phyloP scores from a whole-genome alignment of 2,113 vertebrate species.

The Daphoenositta chrysoptera region DNA sequence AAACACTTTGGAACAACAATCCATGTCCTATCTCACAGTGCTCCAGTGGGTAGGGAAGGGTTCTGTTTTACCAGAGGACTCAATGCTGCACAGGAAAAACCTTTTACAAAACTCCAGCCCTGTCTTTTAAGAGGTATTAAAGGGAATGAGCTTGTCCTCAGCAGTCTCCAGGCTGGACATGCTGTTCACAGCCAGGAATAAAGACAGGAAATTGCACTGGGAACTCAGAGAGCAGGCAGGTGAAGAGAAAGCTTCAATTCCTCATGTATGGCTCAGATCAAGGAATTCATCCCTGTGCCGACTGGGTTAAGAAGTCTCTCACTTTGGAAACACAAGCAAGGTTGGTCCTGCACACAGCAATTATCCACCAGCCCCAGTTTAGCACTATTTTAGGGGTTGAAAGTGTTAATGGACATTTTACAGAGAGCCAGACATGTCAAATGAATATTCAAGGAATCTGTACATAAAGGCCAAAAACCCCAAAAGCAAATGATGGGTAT shows the following conservation, averaged over 20 bases:
- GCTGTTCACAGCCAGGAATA: background rate
- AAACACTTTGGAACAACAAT: background rate
- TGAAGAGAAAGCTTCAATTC: background rate
- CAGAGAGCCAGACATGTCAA: background rate
- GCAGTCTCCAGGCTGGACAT: background rate
- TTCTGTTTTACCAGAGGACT: no score
- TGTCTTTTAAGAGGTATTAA: background rate
- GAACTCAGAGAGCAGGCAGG: background rate
- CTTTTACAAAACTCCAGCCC: background rate
- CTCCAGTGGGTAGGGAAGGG: background rate
- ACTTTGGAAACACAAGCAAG: background rate
- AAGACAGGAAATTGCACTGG: background rate
- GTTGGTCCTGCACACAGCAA: background rate
- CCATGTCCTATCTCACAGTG: background rate
- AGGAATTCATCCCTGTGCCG: background rate
- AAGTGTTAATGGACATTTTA: background rate
- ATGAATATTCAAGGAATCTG: background rate
- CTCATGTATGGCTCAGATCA: background rate
- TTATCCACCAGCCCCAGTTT: background rate
- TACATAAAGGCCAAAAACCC: background rate
- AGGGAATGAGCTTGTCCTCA: background rate
- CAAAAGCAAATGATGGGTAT: background rate
- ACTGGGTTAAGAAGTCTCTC: background rate
- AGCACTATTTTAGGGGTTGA: background rate
- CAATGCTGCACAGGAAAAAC: no score